Base-by-base conservation (phyloP, 2,113 vertebrate species). In the Archocentrus centrarchus region DNA sequence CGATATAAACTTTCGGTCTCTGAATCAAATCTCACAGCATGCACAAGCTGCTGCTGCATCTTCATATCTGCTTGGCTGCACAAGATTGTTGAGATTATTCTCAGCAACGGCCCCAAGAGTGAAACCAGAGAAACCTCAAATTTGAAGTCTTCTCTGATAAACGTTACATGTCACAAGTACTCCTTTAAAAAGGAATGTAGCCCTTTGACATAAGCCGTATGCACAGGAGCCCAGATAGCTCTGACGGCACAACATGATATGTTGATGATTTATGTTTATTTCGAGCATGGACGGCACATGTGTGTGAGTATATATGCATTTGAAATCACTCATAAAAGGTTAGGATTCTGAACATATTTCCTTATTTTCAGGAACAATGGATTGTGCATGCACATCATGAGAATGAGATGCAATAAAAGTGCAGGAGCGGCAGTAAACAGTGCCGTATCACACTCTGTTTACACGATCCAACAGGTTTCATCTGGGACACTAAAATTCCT, bases 181-280 rank as follows among this genome's bases (percentile, higher is more conserved):
- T 88, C 92, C 90, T 6, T 80, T 86, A 76, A 85, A 85, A 86
- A 88, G 89, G 90, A 92, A 91, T 79, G 81, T 93, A 96, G 95
- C 95, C 95, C 95, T 96, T 96, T 95, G 94, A 93, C 88, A 85
- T 86, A 86, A 92, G 91, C 93, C 92, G 93, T 93, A 70, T 89
- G 86, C 93, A 93, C 81, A 77, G 70, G 93, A 95, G 93, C 93
- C 89, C 93, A 87, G 84, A 76, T 95, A 75, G 93, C 95, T 94
- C 93, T 89, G 87, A 91, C 94, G 93, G 91, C 93, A 94, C 92
- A 86, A 80, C 18, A 80, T 89, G 84, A 90, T 84, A 73, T 35
- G 47, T 75, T 81, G 78, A 75, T 76, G 84, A 90, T 62, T 60
- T 53, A 50, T 39, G 84, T 88, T 92, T 82, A 77, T 7, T 44